phyloP scores from a whole-genome alignment of 23 tunicate species.

The Ciona savignyi region DNA sequence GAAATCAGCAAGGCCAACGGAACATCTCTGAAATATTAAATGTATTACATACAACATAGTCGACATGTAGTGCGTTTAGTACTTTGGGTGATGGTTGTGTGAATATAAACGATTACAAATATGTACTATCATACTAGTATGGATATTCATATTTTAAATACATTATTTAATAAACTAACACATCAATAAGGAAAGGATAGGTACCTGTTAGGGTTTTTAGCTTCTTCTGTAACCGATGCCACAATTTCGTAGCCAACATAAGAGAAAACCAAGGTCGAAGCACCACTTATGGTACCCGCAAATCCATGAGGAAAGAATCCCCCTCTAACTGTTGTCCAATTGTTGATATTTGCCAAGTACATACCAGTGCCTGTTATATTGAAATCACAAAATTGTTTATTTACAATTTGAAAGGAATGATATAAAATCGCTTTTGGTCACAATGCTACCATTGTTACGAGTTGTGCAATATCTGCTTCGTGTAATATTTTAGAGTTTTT shows the following conservation, averaged over 20 bases:
- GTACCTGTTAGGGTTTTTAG: conserved; percentile 65
- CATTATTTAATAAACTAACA: no score
- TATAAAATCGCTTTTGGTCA: no score
- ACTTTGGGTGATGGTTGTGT: no score
- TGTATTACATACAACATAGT: no score
- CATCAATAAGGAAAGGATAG: no score
- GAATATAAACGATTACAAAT: neutral
- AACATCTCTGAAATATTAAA: conserved; percentile 40
- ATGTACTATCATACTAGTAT: no score
- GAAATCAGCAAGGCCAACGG: conserved; percentile 64
- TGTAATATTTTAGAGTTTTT: no score
- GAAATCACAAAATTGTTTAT: neutral
- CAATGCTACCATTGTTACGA: no score
- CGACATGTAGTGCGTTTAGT: no score
- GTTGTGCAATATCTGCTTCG: no score
- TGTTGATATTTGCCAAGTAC: conserved; percentile 37
- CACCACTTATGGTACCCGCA: conserved; percentile 58
- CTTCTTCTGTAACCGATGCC: conserved; percentile 77
- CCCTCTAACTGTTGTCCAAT: conserved; percentile 52
- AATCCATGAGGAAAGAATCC: conserved; percentile 74
- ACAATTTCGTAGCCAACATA: conserved; percentile 81
- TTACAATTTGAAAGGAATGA: neutral
- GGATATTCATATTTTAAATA: no score
- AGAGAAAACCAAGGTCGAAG: conserved; percentile 48
- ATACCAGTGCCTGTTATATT: conserved; percentile 75